Conservation (phyloP, 2,797 vertebrate genomes). For the Clarias laeviceps region DNA sequence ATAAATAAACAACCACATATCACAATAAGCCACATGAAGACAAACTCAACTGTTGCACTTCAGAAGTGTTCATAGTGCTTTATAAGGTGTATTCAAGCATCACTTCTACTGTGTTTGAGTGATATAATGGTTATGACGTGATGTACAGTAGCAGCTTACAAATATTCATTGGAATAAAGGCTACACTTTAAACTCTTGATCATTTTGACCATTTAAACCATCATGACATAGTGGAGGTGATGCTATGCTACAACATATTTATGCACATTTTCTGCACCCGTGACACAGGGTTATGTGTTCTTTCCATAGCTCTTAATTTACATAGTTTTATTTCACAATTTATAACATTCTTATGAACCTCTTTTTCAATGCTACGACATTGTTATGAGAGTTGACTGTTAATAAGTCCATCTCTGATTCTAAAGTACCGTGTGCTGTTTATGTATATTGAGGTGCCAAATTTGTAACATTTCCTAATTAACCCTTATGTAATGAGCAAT, state of each 20-base stretch:
- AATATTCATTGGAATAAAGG: not conserved
- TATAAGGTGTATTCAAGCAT: not conserved
- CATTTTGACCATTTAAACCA: not conserved
- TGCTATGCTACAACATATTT: not conserved
- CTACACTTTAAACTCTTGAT: not conserved
- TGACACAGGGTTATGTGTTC: not conserved
- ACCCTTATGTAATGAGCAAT: not conserved
- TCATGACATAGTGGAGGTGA: not conserved
- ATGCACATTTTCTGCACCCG: not conserved
- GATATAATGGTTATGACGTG: constrained; percentile 5
- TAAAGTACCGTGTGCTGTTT: not conserved
- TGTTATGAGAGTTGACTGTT: not conserved
- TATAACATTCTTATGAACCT: not conserved
- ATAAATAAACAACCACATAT: not conserved
- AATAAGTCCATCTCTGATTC: not conserved
- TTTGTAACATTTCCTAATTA: not conserved
- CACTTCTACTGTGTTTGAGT: not conserved
- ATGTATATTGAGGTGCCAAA: not conserved
- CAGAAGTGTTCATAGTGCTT: not conserved
- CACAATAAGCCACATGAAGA: not conserved
- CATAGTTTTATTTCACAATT: not conserved
- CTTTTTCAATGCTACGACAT: not conserved
- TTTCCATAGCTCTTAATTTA: not conserved
- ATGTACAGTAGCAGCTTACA: not conserved
- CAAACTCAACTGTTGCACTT: not conserved